Evolutionary conservation across 2,888 invertebrate genomes (phyloP), one percentile per base, ranked within the genome.

Genomic region (Ctenicera cuprea): DNA sequence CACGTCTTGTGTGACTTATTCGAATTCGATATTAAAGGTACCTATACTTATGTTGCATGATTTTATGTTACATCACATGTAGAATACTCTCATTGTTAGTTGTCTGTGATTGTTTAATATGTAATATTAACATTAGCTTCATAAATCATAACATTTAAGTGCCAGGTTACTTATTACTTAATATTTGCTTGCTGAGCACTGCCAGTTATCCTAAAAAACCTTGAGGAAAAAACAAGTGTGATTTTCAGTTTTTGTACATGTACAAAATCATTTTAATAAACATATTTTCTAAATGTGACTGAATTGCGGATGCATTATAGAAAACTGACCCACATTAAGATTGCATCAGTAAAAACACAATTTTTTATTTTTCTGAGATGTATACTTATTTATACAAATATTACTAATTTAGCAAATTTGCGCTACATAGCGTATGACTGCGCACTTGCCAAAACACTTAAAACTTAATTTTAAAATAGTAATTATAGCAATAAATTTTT

Each of bases 91-190:
- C 76, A 78, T 69, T 75, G 59, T 76, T 83, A 85, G 83, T 80
- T 83, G 82, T 83, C 84, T 85, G 84, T 85, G 84, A 85, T 85
- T 83, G 81, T 82, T 81, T 79, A 73, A 79, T 76, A 79, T 78
- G 80, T 79, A 80, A 78, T 74, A 61, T 78, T 76, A 75, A 75
- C 73, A 67, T 71, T 79, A 80, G 76, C 62, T 57, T 78, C 71
- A 71, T 76, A 62, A 57, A 69, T 62, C 52, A 63, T 70, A 43
- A 26, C 52, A 7, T 45, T 50, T 72, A 79, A 80, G 81, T 83
- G 83, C 81, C 80, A 80, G 81, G 80, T 79, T 79, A 80, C 78
- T 82, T 76, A 75, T 75, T 68, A 71, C 68, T 73, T 77, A 78
- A 79, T 67, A 33, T 77, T 77, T 72, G 81, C 80, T 79, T 80